Conservation (phyloP, 2,888 invertebrate species). For the Dromius quadrimaculatus region DNA sequence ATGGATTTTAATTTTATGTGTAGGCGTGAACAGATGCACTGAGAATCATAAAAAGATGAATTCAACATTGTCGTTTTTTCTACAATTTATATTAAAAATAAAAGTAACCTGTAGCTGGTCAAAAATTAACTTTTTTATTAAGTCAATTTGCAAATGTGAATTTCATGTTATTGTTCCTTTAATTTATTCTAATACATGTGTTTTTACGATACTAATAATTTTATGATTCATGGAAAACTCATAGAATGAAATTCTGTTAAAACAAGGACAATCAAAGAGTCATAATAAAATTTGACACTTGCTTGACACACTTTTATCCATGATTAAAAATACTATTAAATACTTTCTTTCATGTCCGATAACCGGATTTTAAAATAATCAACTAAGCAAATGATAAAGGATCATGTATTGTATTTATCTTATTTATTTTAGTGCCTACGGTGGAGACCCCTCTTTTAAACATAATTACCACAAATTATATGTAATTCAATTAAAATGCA, state of each 20-base stretch:
- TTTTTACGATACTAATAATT: not conserved
- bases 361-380: too few relatives aligned
- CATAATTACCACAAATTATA: too few relatives aligned
- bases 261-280: too few relatives aligned
- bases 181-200: not conserved
- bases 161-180: not conserved
- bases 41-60: not conserved
- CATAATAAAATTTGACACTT: too few relatives aligned
- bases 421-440: too few relatives aligned
- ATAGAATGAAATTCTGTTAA: too few relatives aligned
- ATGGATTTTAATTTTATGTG: not conserved
- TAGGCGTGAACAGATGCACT: not conserved
- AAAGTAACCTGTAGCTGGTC: not conserved
- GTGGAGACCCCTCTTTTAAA: not conserved
- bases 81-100: not conserved
- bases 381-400: too few relatives aligned
- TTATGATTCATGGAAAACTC: not conserved
- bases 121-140: not conserved
- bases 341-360: too few relatives aligned
- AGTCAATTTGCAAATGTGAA: constrained; percentile 14
- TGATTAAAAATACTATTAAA: too few relatives aligned
- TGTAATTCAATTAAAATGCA: constrained; percentile 20
- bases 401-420: too few relatives aligned
- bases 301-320: too few relatives aligned
- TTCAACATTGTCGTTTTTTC: not conserved